Evolutionary conservation across 2,888 invertebrate genomes (phyloP).

Genomic region (Tetragonisca angustula): DNA sequence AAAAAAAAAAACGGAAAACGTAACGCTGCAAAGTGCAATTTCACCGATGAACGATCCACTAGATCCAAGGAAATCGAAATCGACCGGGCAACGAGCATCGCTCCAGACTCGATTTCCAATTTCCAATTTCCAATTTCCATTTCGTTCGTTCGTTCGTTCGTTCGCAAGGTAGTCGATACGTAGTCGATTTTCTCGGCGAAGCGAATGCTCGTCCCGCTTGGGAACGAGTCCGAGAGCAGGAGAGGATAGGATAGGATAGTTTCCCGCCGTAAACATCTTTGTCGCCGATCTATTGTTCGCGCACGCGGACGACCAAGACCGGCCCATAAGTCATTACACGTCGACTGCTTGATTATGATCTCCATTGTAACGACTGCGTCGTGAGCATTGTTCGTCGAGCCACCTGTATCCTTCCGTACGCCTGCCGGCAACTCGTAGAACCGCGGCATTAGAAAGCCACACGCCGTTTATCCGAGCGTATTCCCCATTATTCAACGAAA

Average conservation of each 20-base stretch:
- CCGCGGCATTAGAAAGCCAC: conserved; percentile 61
- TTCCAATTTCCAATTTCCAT: conserved; percentile 34
- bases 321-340: conserved; percentile 81
- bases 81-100: neutral
- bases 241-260: conserved; percentile 46
- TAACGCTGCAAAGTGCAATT: too few relatives aligned
- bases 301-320: conserved; percentile 70
- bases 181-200: conserved; percentile 38
- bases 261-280: conserved; percentile 76
- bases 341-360: conserved; percentile 81
- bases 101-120: conserved; percentile 25
- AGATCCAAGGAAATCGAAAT: neutral
- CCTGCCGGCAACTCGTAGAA: conserved; percentile 19
- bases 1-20: too few relatives aligned
- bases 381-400: conserved; percentile 79
- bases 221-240: conserved; percentile 20
- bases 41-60: too few relatives aligned
- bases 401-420: conserved; percentile 72
- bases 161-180: neutral
- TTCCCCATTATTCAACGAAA: conserved; percentile 64
- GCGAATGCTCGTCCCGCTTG: neutral
- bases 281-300: conserved; percentile 79
- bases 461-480: conserved; percentile 43
- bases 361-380: conserved; percentile 79
- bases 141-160: neutral